phyloP scores from a whole-genome alignment of 2,797 vertebrate species.

The Epinephelus coioides region DNA sequence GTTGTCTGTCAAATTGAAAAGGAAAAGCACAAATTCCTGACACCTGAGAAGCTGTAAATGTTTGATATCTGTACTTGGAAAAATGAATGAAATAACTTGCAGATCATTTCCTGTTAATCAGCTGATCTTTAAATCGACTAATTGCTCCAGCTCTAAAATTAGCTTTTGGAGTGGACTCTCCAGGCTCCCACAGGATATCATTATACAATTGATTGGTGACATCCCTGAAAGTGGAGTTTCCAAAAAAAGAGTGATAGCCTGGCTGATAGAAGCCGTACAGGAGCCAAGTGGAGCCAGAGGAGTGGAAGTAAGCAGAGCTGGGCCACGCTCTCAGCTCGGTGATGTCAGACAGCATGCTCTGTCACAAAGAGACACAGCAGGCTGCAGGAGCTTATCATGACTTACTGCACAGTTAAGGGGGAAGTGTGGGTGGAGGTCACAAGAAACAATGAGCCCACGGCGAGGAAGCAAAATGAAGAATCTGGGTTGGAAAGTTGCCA shows the following conservation, averaged over 20 bases:
- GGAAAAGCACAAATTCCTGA: background rate
- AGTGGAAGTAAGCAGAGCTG: conserved; percentile 28
- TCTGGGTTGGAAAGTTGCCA: conserved; percentile 33
- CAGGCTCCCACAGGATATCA: conserved; percentile 13
- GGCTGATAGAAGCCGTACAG: conserved; percentile 21
- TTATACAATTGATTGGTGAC: conserved; percentile 33
- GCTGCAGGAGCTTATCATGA: conserved; percentile 43
- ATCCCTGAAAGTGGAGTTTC: conserved; percentile 33
- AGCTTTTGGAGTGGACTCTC: conserved; percentile 20
- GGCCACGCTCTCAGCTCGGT: conserved; percentile 15
- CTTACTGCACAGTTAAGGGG: conserved; percentile 24
- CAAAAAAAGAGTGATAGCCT: conserved; percentile 29
- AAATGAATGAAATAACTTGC: background rate
- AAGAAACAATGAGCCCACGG: conserved; percentile 41
- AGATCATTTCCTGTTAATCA: conserved; percentile 11
- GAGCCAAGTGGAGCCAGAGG: conserved; percentile 46
- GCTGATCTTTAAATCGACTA: background rate
- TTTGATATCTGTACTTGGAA: background rate
- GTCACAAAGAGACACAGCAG: conserved; percentile 26
- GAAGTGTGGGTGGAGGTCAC: conserved; percentile 44
- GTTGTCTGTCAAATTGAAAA: background rate
- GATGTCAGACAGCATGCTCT: conserved; percentile 27
- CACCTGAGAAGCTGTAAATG: background rate
- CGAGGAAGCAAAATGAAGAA: conserved; percentile 39
- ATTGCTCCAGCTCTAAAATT: conserved; percentile 15